phyloP scores from a whole-genome alignment of 2,888 invertebrate species.

The Leucoptera coffeella region DNA sequence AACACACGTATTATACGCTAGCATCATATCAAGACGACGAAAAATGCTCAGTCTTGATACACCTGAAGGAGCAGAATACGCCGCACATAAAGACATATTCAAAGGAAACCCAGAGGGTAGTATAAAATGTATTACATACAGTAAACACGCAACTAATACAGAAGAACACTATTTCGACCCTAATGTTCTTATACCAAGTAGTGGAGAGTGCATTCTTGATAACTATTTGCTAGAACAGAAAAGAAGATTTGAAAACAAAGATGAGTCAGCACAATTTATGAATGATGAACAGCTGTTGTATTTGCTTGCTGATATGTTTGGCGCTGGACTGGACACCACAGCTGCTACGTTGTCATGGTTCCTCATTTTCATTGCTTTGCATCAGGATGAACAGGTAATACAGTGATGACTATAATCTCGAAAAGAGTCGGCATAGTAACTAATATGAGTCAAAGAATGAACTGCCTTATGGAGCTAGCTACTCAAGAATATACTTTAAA shows the following conservation, averaged over 20 bases:
- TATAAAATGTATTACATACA: slow-evolving; percentile 37
- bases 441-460: too few relatives aligned
- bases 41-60: slow-evolving; percentile 18
- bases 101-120: slow-evolving; percentile 29
- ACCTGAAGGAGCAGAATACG: slow-evolving; percentile 20
- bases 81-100: slow-evolving; percentile 19
- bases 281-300: slow-evolving; percentile 65
- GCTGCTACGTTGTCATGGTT: slow-evolving; percentile 77
- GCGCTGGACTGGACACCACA: slow-evolving; percentile 82
- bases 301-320: slow-evolving; percentile 75
- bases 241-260: slow-evolving; percentile 26
- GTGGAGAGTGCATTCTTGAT: slow-evolving; percentile 56
- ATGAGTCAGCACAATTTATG: slow-evolving; percentile 44
- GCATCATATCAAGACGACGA: slow-evolving; percentile 56
- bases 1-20: slow-evolving; percentile 67
- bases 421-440: too few relatives aligned
- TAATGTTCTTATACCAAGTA: slow-evolving; percentile 20
- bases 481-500: too few relatives aligned
- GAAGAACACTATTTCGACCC: slow-evolving; percentile 39
- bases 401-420: neutral
- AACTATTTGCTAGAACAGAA: slow-evolving; percentile 60
- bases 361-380: slow-evolving; percentile 66
- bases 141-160: slow-evolving; percentile 19
- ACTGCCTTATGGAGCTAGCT: too few relatives aligned
- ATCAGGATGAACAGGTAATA: slow-evolving; percentile 59